Evolutionary conservation across 2,888 invertebrate genomes (phyloP), one percentile per base, ranked within the genome.

Genomic region (Pegoplata infirma): DNA sequence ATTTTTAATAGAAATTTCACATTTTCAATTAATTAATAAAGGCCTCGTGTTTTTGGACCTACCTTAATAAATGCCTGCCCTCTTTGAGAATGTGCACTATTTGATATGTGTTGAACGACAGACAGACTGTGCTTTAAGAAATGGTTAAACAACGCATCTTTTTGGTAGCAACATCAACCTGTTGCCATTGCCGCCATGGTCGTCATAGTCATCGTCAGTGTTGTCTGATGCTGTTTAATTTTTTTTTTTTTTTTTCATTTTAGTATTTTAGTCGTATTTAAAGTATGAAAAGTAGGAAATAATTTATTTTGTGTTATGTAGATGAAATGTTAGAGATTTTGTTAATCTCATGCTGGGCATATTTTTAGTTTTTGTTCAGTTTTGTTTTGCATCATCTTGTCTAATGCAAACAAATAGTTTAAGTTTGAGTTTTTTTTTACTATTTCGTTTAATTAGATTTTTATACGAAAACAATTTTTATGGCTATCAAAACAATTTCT

Each of bases 261-360:
- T 51, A 23, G 14, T 16, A 51, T n/a, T 21, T 36, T 21, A 32
- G 19, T 36, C 32, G 63, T 64, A 51, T 49, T 64, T 51, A 16
- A 36, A 49, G 49, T 64, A 64, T 63, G n/a, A 49, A 49, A 63
- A 32, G 63, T 63, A 64, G 63, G 63, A 64, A 64, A 64, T 64
- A 51, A 64, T 64, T 64, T 64, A 64, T 64, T 64, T 64, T 64
- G 49, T 64, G 63, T 64, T 64, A 64, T 64, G 63, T 49, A 64
- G 49, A 64, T 64, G 63, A 64, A 49, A 64, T 64, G 32, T 51
- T 36, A 64, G 36, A 64, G 63, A 64, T 64, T 64, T 51, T 49
- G 51, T 64, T 36, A 36, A 64, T 51, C 49, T 64, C 63, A 64
- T 64, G 63, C 63, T 64, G 63, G 49, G 63, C 63, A 64, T 64